Conservation (phyloP, 2,797 vertebrate genomes). For the Scomberomorus guttatus region DNA sequence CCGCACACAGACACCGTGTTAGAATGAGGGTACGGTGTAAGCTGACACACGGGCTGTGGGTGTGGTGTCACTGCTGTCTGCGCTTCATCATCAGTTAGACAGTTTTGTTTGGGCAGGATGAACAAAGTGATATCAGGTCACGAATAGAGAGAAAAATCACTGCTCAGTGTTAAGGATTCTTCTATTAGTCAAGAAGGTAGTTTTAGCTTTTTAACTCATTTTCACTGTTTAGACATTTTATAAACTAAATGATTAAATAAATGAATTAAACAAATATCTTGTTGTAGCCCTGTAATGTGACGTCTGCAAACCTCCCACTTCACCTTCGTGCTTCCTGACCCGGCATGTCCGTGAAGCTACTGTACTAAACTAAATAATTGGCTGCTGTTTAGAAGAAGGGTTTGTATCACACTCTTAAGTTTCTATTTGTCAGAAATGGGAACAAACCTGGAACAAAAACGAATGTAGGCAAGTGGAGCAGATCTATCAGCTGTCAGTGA, state of each 20-base stretch:
- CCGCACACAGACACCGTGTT: slow-evolving; percentile 75
- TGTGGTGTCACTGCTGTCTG: slow-evolving; percentile 56
- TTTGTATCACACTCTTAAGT: background rate
- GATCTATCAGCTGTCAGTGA: background rate
- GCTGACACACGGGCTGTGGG: slow-evolving; percentile 61
- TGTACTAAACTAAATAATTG: background rate
- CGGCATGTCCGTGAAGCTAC: background rate
- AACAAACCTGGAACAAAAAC: background rate
- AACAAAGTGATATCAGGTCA: slow-evolving; percentile 8
- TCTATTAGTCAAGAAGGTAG: slow-evolving; percentile 12
- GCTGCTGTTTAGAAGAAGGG: slow-evolving; percentile 9
- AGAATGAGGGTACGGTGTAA: slow-evolving; percentile 62
- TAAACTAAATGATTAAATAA: background rate
- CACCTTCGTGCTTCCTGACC: background rate
- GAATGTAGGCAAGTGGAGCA: background rate
- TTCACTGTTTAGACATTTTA: slow-evolving; percentile 3
- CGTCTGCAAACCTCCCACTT: background rate
- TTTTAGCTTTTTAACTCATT: slow-evolving; percentile 11
- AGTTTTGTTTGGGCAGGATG: slow-evolving; percentile 17
- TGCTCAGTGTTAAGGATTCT: slow-evolving; percentile 20
- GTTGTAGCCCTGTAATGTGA: background rate
- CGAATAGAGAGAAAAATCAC: slow-evolving; percentile 18
- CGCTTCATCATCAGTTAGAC: slow-evolving; percentile 46
- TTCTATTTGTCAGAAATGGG: background rate
- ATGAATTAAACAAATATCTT: no score